Evolutionary conservation across 2,113 vertebrate genomes (phyloP), one percentile per base, ranked within the genome.

Genomic region (Sapayoa aenigma): DNA sequence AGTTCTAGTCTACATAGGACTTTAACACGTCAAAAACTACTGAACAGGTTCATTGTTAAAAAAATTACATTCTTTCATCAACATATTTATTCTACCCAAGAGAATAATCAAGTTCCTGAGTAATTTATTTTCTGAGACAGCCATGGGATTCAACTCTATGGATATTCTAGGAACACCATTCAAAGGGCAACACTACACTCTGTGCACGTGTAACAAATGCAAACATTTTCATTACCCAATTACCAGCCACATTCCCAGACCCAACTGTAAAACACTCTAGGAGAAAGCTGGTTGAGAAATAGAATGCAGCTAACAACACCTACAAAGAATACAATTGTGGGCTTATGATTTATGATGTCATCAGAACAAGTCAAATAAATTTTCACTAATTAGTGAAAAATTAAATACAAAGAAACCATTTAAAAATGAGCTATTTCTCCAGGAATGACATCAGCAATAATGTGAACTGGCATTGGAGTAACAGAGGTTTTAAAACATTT

Each of bases 281-380:
- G 35, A 85, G 24, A 47, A 79, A 89, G 50, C 6, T 85, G n/a
- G 37, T n/a, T 83, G 27, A 87, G 17, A 79, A 87, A 58, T 8
- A 31, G 6, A 89, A 90, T 6, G 25, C 39, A 73, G 55, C 15
- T 69, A 14, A 14, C 18, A 65, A 6, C 22, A 73, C 30, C 14
- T 44, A 87, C 4, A 5, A 58, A 46, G 33, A 84, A 35, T 5
- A 42, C 28, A 63, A 37, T n/a, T 63, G 30, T 44, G 55, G 85
- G 50, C 87, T 97, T 97, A 97, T 97, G 95, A 97, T 97, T 97
- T 97, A 97, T 97, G 96, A 97, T 97, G 95, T 95, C 94, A 97
- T 96, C 96, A 96, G 96, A 97, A 59, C 77, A 93, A 91, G 44
- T 79, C 58, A 11, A 91, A 25, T 63, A 81, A 37, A 21, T 41